Percentiles rank a stretch among this genome's conserved stretches.
These are phyloP conservation scores for Lindbergichthys nudifrons DNA, from an alignment of 2,797 vertebrate species.

Conservation along the genomic window DNA sequence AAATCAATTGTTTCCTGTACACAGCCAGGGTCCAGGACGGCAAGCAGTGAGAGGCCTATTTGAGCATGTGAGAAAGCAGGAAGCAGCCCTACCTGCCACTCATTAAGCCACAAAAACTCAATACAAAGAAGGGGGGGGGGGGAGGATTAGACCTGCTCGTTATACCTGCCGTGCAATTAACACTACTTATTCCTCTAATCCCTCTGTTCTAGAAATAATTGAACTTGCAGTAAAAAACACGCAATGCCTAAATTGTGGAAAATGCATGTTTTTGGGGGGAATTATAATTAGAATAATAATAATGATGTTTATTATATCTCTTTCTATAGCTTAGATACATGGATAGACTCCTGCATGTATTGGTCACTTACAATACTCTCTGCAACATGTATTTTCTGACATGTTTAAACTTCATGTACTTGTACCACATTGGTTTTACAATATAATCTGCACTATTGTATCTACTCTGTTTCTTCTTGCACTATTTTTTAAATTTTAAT, in stretches of 20 bases:
- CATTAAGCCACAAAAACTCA: constrained; percentile 88
- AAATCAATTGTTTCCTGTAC: constrained; percentile 90
- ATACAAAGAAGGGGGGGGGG: constrained; percentile 82
- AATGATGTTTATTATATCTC: constrained; percentile 28
- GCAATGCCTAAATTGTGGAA: constrained; percentile 32
- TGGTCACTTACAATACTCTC: no score
- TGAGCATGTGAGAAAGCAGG: constrained; percentile 88
- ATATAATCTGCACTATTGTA: no score
- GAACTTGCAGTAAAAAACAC: constrained; percentile 69
- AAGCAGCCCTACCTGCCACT: constrained; percentile 89
- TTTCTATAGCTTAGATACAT: no score
- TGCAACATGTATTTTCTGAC: no score
- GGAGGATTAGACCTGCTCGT: constrained; percentile 87
- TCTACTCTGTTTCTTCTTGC: no score
- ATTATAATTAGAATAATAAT: constrained; percentile 40
- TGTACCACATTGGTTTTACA: no score
- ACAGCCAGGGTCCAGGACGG: constrained; percentile 85
- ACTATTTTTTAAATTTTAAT: no score
- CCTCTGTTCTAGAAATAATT: constrained; percentile 82
- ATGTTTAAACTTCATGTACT: no score
- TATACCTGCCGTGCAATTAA: constrained; percentile 90
- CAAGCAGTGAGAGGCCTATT: constrained; percentile 86
- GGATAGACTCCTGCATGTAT: no score
- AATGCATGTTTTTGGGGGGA: constrained; percentile 12
- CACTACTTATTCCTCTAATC: constrained; percentile 86